Evolutionary conservation across 2,113 vertebrate genomes (phyloP).

Genomic region (Poecile atricapillus): DNA sequence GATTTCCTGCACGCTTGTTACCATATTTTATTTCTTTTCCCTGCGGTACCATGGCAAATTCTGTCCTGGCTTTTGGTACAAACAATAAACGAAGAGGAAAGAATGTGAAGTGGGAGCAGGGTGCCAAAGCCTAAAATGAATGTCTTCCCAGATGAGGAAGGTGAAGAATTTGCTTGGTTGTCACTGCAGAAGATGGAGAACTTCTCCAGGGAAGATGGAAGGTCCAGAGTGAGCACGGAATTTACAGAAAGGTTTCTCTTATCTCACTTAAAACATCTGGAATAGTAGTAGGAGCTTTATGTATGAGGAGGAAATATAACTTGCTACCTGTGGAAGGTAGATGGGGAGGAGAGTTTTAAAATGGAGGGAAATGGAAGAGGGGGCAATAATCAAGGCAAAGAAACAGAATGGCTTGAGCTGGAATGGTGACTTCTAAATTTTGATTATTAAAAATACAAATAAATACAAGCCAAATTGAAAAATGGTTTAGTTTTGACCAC

Average conservation of each 20-base stretch:
- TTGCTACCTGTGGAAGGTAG: not conserved
- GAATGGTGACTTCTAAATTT: not conserved
- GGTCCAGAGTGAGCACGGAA: not conserved
- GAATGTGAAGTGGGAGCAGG: not conserved
- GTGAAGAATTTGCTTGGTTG: not conserved
- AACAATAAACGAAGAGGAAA: not conserved
- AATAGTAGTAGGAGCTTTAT: not conserved
- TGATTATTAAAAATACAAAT: not conserved
- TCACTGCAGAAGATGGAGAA: not conserved
- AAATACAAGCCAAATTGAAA: not conserved
- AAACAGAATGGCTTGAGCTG: not conserved
- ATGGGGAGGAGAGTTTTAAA: not conserved
- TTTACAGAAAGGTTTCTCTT: not conserved
- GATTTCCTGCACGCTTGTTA: not conserved
- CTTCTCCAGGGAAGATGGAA: not conserved
- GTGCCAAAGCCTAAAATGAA: not conserved
- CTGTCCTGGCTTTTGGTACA: not conserved
- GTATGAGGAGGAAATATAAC: not conserved
- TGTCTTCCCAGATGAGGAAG: not conserved
- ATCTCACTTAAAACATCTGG: not conserved
- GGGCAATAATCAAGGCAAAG: not conserved
- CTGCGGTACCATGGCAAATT: not conserved
- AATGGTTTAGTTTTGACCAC: not conserved
- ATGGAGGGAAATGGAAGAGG: not conserved
- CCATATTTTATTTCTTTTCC: not conserved